A percentile compares a stretch with the other conserved stretches of the same genome.
Conservation (phyloP, 2,888 invertebrate genomes). For the Eupithecia subfuscata region DNA sequence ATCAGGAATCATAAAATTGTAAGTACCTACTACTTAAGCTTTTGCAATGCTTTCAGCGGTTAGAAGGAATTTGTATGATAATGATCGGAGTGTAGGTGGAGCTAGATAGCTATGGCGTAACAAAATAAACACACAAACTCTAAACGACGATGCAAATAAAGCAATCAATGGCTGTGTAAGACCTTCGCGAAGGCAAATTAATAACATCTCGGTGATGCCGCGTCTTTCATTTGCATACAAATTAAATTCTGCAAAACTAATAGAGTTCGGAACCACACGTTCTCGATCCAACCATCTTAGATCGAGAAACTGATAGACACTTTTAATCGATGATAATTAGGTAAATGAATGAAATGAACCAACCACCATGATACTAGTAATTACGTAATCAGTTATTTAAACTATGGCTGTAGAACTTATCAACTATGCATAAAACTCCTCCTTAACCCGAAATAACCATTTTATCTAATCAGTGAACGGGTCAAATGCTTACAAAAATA, state of each 20-base stretch:
- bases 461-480: conserved; percentile 3
- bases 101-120: conserved; percentile 4
- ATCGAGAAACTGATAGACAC: background rate
- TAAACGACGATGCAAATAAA: conserved; percentile 39
- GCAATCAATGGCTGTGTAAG: conserved; percentile 42
- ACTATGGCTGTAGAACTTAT: background rate
- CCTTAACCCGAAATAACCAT: background rate
- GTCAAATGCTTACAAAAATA: background rate
- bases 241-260: conserved; percentile 76
- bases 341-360: background rate
- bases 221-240: conserved; percentile 73
- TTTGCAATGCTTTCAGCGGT: background rate
- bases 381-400: background rate
- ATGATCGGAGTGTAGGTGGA: background rate
- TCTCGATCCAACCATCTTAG: conserved; percentile 39
- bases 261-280: conserved; percentile 56
- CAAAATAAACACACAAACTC: conserved; percentile 22
- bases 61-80: conserved; percentile 2
- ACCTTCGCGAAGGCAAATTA: conserved; percentile 41
- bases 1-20: background rate
- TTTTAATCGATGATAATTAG: background rate
- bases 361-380: background rate
- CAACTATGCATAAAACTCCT: background rate
- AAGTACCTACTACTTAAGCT: background rate
- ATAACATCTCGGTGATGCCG: conserved; percentile 47